phyloP scores from a whole-genome alignment of 2,888 invertebrate species.

The Alloscopus bannaensis region DNA sequence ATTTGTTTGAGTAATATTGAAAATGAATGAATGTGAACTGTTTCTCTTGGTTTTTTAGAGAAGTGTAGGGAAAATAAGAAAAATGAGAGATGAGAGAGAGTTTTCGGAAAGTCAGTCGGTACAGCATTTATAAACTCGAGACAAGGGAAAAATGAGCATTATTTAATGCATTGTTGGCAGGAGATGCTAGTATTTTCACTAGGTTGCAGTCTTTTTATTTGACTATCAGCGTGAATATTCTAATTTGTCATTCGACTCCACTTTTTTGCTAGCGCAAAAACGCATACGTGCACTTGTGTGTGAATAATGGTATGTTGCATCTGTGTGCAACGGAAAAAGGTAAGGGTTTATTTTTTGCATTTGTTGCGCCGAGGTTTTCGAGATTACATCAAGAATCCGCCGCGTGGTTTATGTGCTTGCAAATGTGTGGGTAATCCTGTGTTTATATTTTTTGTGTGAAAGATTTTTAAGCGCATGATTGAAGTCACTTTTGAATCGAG shows the following conservation, averaged over 20 bases:
- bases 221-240: slow-evolving; percentile 38
- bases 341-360: too few species aligned
- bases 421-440: too few species aligned
- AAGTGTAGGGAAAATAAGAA: too few species aligned
- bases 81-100: slow-evolving; percentile 8
- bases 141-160: slow-evolving; percentile 56
- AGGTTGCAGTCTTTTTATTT: slow-evolving; percentile 26
- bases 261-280: too few species aligned
- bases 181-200: slow-evolving; percentile 19
- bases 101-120: slow-evolving; percentile 16
- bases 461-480: slow-evolving; percentile 41
- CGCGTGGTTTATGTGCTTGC: too few species aligned
- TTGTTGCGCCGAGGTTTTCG: too few species aligned
- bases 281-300: too few species aligned
- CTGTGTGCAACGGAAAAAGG: too few species aligned
- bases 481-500: slow-evolving; percentile 10
- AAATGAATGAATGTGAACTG: slow-evolving; percentile 2
- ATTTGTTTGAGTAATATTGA: slow-evolving; percentile 19
- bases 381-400: too few species aligned
- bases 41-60: slow-evolving; percentile 8
- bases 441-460: too few species aligned
- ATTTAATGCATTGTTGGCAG: slow-evolving; percentile 52
- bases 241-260: slow-evolving; percentile 51
- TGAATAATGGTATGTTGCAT: too few species aligned
- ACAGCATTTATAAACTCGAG: slow-evolving; percentile 39